Conservation (phyloP, 2,888 invertebrate genomes). For the Ornithoptera priamus region DNA sequence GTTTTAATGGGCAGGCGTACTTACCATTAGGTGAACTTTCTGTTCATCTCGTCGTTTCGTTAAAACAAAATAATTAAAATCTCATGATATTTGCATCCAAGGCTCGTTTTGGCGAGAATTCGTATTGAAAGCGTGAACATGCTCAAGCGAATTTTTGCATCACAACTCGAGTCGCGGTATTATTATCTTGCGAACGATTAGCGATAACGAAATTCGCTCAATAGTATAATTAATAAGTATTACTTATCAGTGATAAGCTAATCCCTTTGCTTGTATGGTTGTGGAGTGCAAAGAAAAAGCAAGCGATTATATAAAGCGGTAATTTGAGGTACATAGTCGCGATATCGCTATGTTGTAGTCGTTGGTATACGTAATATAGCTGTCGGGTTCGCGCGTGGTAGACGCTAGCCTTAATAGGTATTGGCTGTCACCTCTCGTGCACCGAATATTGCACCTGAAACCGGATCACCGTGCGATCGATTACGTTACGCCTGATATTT, state of each 20-base stretch:
- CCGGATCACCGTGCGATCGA: slow-evolving; percentile 30
- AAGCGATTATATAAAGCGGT: too few relatives aligned
- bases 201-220: neutral
- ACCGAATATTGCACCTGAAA: slow-evolving; percentile 32
- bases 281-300: too few relatives aligned
- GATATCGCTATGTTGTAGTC: too few relatives aligned
- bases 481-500: slow-evolving; percentile 29
- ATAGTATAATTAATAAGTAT: neutral
- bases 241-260: neutral
- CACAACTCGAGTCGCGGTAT: neutral
- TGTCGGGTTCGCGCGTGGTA: slow-evolving; percentile 1
- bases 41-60: too few relatives aligned
- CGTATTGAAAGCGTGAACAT: neutral
- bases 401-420: slow-evolving; percentile 17
- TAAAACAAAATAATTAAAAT: neutral
- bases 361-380: neutral
- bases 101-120: neutral
- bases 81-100: neutral
- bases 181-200: neutral
- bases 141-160: neutral
- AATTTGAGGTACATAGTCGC: too few relatives aligned
- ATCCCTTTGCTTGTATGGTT: too few relatives aligned
- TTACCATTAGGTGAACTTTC: too few relatives aligned
- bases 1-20: too few relatives aligned
- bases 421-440: slow-evolving; percentile 27